These are phyloP conservation scores for Clunio marinus DNA, from an alignment of 2,888 invertebrate genomes.

Conservation along the genomic window DNA sequence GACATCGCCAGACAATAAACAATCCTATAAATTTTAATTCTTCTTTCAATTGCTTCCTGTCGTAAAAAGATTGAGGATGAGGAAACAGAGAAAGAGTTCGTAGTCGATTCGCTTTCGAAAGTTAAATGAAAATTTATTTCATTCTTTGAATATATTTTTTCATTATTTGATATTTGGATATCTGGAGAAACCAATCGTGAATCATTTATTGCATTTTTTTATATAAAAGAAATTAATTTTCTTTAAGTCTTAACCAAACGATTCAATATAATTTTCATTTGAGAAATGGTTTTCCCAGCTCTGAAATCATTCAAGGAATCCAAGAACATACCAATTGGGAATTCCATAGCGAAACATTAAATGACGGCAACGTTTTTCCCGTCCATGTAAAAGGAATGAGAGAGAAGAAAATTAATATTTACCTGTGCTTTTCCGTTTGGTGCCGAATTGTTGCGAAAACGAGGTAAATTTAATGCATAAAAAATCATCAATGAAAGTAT, in stretches of 20 bases:
- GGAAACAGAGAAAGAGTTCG: background rate
- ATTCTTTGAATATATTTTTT: background rate
- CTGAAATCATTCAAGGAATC: too few relatives aligned
- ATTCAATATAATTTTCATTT: too few relatives aligned
- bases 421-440: background rate
- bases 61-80: background rate
- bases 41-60: slow-evolving; percentile 17
- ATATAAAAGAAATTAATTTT: background rate
- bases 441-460: background rate
- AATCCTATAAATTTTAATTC: slow-evolving; percentile 34
- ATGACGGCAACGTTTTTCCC: too few relatives aligned
- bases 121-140: slow-evolving; percentile 16
- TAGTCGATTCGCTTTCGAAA: background rate
- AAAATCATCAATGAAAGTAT: background rate
- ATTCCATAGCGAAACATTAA: background rate
- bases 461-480: slow-evolving; percentile 10
- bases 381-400: background rate
- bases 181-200: too few relatives aligned
- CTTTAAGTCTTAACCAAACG: too few relatives aligned
- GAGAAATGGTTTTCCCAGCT: too few relatives aligned
- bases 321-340: too few relatives aligned
- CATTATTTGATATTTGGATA: background rate
- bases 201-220: too few relatives aligned
- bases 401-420: background rate
- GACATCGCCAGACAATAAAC: slow-evolving; percentile 33